Percentiles rank a stretch among this genome's conserved stretches.
Conservation (phyloP, 2,113 vertebrate species). For the Apteryx owenii region DNA sequence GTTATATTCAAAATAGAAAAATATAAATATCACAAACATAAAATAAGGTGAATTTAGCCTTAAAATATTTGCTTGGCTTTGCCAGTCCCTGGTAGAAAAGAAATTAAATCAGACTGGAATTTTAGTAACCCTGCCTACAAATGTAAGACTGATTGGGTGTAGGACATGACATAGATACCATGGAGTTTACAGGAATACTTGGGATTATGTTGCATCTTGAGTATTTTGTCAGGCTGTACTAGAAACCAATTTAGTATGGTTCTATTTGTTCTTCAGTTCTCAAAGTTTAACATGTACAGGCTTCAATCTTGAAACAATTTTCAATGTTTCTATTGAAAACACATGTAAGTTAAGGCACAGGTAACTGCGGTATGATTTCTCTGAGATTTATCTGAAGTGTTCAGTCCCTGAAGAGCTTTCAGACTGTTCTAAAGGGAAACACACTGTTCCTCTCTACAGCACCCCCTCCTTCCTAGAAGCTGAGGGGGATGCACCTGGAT, state of each 20-base stretch:
- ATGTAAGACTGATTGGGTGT: neutral
- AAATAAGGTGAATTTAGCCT: neutral
- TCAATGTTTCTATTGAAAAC: constrained; percentile 35
- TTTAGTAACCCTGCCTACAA: neutral
- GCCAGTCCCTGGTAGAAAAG: neutral
- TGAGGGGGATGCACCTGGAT: neutral
- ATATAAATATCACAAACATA: neutral
- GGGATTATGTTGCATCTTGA: neutral
- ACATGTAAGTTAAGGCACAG: neutral
- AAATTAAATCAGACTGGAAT: neutral
- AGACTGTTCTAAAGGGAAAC: neutral
- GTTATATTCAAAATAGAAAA: neutral
- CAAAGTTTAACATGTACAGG: neutral
- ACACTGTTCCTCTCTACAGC: neutral
- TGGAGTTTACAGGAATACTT: neutral
- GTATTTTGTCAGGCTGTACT: neutral
- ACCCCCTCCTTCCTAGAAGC: rapidly evolving
- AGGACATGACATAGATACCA: neutral
- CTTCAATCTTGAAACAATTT: constrained; percentile 9
- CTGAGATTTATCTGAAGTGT: neutral
- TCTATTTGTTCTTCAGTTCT: neutral
- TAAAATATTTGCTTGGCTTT: neutral
- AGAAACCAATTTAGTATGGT: neutral
- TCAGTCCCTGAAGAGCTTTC: neutral
- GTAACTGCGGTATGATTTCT: neutral